Conservation (phyloP, 2,888 invertebrate genomes). For the Drosophila niveifrons region DNA sequence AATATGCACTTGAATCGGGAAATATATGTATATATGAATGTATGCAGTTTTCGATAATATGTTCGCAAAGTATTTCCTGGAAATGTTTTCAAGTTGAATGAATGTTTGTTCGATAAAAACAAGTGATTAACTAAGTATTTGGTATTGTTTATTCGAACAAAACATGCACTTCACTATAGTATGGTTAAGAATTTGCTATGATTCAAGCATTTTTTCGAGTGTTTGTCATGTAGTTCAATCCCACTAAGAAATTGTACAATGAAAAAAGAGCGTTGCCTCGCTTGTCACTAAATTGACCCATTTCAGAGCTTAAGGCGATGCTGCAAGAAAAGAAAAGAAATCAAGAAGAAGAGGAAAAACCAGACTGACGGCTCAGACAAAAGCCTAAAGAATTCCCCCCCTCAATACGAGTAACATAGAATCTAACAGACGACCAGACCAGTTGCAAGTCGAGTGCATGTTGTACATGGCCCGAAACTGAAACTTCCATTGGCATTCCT, state of each 20-base stretch:
- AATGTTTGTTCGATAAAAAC: background rate
- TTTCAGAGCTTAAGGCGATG: slow-evolving; percentile 72
- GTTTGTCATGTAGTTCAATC: slow-evolving; percentile 52
- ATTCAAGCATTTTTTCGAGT: slow-evolving; percentile 36
- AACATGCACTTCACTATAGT: background rate
- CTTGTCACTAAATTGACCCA: slow-evolving; percentile 81
- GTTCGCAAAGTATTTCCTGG: slow-evolving; percentile 12
- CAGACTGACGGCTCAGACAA: slow-evolving; percentile 72
- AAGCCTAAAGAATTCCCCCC: slow-evolving; percentile 47
- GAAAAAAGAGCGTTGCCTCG: slow-evolving; percentile 45
- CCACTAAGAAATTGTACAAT: slow-evolving; percentile 44
- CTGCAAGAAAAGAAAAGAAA: slow-evolving; percentile 41
- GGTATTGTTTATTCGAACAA: background rate
- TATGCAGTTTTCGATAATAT: background rate
- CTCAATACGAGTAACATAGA: background rate
- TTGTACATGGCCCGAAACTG: slow-evolving; percentile 57
- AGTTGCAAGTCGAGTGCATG: slow-evolving; percentile 70
- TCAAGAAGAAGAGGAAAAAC: slow-evolving; percentile 52
- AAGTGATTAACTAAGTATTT: slow-evolving; percentile 14
- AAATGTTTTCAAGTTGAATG: background rate
- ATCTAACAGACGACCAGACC: slow-evolving; percentile 39
- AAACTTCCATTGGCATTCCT: slow-evolving; percentile 62
- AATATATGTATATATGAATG: background rate
- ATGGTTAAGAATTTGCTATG: background rate
- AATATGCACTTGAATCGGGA: slow-evolving; percentile 16